Evolutionary conservation across 64 coral and sea anemone genomes (phyloP).

Genomic region (Montipora efflorescens): DNA sequence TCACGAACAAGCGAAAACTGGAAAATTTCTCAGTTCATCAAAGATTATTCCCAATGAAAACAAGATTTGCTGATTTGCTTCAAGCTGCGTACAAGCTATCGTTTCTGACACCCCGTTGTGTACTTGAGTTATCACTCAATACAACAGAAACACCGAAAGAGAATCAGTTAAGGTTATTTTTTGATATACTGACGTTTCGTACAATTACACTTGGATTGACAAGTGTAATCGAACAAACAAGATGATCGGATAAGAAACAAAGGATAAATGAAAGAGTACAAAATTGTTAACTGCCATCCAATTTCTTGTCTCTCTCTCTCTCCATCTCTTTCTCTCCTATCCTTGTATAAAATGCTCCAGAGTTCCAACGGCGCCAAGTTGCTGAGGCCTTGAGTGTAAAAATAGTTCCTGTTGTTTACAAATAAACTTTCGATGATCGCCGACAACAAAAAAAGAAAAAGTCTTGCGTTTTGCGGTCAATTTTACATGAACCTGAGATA

Average conservation of each 20-base stretch:
- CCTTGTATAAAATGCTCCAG: background rate
- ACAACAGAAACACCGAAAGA: background rate
- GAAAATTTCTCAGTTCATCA: background rate
- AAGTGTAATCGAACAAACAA: background rate
- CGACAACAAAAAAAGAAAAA: background rate
- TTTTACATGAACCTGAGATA: too few species aligned
- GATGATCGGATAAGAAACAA: background rate
- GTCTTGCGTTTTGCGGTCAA: background rate
- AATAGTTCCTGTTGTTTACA: background rate
- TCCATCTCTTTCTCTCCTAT: background rate
- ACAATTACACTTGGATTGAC: background rate
- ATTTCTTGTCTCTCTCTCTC: background rate
- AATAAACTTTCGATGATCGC: background rate
- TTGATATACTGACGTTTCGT: background rate
- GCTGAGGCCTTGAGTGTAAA: background rate
- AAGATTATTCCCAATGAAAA: background rate
- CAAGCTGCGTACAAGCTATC: background rate
- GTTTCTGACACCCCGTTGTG: background rate
- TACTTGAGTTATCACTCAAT: background rate
- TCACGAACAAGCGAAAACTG: background rate
- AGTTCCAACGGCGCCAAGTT: background rate
- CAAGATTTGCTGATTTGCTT: background rate
- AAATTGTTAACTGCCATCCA: background rate
- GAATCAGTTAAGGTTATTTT: background rate
- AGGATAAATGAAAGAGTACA: background rate